Evolutionary conservation across 2,113 vertebrate species (phyloP), one percentile per base, ranked within the genome.

Genomic region (Zosterops lateralis): DNA sequence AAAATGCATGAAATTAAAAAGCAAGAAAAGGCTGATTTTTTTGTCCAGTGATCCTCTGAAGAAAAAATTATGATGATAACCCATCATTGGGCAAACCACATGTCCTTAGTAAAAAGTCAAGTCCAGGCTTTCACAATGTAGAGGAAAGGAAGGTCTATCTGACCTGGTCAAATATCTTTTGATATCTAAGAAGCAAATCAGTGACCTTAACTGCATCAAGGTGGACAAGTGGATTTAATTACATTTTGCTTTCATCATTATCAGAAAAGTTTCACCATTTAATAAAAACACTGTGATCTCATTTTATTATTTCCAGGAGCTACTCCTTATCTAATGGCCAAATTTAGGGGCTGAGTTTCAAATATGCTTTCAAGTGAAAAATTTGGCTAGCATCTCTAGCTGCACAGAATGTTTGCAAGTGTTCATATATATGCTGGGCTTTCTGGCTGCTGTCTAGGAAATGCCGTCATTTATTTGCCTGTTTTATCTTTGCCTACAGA

Each of bases 221-320:
- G 62, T 71, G 70, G 45, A 79, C 51, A 60, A 67, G 13, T 89
- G 94, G 68, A 88, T 90, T 93, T 96, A 56, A 96, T 95, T 97
- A 94, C 14, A 45, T 78, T 94, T 88, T 71, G 19, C 83, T 97
- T 95, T 97, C 79, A 96, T 93, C 72, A 75, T 75, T 77, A 85
- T 88, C 60, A 96, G 50, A 53, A 91, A 83, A 83, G 47, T 85
- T 87, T 95, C 44, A 60, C 34, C 29, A 31, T 42, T 94, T 84
- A 74, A 88, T 78, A 90, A 86, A 95, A 95, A 50, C 31, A 50
- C 14, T 60, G 44, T 94, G 93, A 91, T 89, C 40, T 93, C 72
- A 92, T 85, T 93, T 96, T 92, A 93, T 94, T 93, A 73, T 70
- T 91, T 95, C 94, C 95, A 96, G 93, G 74, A 95, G 62, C 74